Evolutionary conservation across 2,888 invertebrate genomes (phyloP).

Genomic region (Xanthia icteritia): DNA sequence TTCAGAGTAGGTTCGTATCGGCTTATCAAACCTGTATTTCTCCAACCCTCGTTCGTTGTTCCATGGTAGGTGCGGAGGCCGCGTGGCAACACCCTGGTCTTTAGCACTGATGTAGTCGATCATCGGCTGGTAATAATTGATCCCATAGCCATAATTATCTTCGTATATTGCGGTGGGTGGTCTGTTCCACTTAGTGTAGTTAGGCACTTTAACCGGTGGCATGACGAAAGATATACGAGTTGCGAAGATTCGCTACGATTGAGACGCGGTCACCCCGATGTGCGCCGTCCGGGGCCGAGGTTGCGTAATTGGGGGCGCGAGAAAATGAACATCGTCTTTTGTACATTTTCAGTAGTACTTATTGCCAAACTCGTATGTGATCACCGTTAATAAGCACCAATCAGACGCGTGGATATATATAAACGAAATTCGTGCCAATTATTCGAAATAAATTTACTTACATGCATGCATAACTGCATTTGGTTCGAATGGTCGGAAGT

Average conservation of each 20-base stretch:
- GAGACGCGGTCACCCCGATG: constrained; percentile 69
- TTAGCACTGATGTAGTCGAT: constrained; percentile 95
- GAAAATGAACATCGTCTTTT: constrained; percentile 81
- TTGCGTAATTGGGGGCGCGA: constrained; percentile 80
- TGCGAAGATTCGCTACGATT: constrained; percentile 77
- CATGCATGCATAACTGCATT: constrained; percentile 57
- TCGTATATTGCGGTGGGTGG: constrained; percentile 93
- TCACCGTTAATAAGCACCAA: constrained; percentile 83
- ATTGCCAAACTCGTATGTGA: constrained; percentile 82
- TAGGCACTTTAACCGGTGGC: constrained; percentile 87
- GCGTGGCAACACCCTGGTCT: constrained; percentile 84
- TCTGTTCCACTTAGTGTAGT: constrained; percentile 87
- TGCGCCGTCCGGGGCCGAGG: constrained; percentile 77
- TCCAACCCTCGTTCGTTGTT: constrained; percentile 92
- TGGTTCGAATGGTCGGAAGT: constrained; percentile 54
- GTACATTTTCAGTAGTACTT: constrained; percentile 80
- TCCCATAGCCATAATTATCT: constrained; percentile 95
- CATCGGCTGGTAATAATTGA: constrained; percentile 96
- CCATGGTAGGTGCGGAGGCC: constrained; percentile 93
- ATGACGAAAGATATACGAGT: constrained; percentile 79
- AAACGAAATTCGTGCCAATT: constrained; percentile 86
- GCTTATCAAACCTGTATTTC: constrained; percentile 92
- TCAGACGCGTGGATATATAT: constrained; percentile 83
- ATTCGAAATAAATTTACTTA: constrained; percentile 67
- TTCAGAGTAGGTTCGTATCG: constrained; percentile 92